These are phyloP conservation scores for Homalodisca vitripennis DNA, from an alignment of 1,140 invertebrate genomes.

Conservation along the genomic window DNA sequence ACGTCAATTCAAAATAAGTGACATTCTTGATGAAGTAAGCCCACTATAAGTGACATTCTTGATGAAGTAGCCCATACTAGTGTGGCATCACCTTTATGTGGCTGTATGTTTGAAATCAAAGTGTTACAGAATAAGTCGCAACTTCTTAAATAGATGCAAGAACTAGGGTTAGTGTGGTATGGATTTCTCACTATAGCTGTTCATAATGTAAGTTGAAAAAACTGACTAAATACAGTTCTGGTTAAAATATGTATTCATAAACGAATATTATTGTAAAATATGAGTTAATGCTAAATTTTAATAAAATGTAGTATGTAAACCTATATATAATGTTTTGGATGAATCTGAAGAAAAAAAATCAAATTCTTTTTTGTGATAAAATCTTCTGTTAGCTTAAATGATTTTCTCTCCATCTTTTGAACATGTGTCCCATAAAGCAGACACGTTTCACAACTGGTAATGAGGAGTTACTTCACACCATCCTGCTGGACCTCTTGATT, in stretches of 20 bases:
- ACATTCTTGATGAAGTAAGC: background rate
- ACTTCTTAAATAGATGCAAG: background rate
- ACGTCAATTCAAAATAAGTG: background rate
- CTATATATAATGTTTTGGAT: background rate
- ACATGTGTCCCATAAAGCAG: constrained; percentile 4
- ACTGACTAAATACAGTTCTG: background rate
- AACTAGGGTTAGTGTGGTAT: background rate
- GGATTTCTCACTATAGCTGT: too few species aligned
- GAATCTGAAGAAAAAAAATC: background rate
- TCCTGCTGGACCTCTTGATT: too few species aligned
- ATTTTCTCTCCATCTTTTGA: background rate
- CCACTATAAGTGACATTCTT: background rate
- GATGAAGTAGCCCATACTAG: background rate
- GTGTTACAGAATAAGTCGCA: background rate
- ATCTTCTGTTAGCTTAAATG: background rate
- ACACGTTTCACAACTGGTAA: background rate
- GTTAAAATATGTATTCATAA: background rate
- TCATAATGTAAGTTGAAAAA: background rate
- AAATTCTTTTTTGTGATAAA: too few species aligned
- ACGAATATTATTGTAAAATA: background rate
- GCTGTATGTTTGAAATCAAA: background rate
- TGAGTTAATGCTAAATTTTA: too few species aligned
- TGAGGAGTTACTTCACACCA: constrained; percentile 15
- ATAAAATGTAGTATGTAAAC: too few species aligned
- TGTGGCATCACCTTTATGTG: too few species aligned